phyloP scores from a whole-genome alignment of 2,797 vertebrate genomes.

The Sebastes baramenuke region DNA sequence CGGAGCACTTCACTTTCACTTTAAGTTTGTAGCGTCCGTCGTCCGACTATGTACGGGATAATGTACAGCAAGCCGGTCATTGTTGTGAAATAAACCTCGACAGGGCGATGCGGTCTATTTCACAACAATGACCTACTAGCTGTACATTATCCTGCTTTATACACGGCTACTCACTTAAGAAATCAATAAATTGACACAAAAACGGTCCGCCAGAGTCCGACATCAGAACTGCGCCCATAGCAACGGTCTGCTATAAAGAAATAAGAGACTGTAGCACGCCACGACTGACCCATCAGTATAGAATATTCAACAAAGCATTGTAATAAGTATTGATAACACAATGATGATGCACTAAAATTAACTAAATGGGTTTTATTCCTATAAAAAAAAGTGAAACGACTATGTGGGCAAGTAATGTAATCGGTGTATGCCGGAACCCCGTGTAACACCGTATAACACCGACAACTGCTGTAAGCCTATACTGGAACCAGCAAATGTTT shows the following conservation, averaged over 20 bases:
- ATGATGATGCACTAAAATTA: background rate
- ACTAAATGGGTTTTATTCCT: background rate
- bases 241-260: too few species aligned
- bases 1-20: background rate
- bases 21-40: background rate
- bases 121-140: too few species aligned
- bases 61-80: too few species aligned
- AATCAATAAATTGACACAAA: too few species aligned
- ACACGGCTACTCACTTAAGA: too few species aligned
- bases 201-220: accelerated
- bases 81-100: too few species aligned
- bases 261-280: too few species aligned
- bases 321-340: background rate
- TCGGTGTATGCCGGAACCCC: background rate
- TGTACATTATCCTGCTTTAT: too few species aligned
- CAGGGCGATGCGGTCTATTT: too few species aligned
- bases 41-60: accelerated
- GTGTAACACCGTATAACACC: background rate
- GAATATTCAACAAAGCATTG: too few species aligned
- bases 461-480: background rate
- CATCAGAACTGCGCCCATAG: too few species aligned
- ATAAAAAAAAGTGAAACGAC: background rate
- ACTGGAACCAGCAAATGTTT: background rate
- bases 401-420: background rate
- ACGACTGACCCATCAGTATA: too few species aligned